These are phyloP conservation scores for Oxystoma pomonae DNA, from an alignment of 2,888 invertebrate species.

Conservation along the genomic window DNA sequence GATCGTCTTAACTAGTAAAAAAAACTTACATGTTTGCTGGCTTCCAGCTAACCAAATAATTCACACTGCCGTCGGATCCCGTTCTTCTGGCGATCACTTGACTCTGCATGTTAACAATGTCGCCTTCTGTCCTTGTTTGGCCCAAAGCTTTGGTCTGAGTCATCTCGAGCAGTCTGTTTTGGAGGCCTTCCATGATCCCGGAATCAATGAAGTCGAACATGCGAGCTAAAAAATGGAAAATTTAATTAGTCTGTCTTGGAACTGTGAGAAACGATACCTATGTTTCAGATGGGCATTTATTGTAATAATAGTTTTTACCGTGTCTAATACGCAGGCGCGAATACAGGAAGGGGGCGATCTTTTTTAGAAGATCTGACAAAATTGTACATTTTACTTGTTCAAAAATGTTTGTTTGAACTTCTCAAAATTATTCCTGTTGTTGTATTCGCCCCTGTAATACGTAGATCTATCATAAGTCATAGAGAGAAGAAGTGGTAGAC, in stretches of 20 bases:
- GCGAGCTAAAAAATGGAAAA: conserved; percentile 62
- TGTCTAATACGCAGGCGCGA: no score
- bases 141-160: conserved; percentile 58
- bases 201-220: conserved; percentile 93
- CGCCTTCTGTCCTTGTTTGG: conserved; percentile 56
- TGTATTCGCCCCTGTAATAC: no score
- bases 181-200: conserved; percentile 88
- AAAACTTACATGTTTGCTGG: conserved; percentile 82
- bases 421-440: no score
- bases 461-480: no score
- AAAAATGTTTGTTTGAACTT: no score
- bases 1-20: no score
- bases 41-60: conserved; percentile 73
- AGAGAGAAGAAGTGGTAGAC: no score
- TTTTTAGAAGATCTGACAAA: no score
- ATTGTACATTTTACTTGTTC: no score
- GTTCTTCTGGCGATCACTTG: conserved; percentile 63
- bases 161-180: conserved; percentile 68
- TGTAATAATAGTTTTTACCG: no score
- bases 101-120: conserved; percentile 69
- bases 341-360: no score
- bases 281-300: neutral
- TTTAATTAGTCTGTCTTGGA: neutral
- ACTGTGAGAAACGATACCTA: neutral
- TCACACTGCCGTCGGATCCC: conserved; percentile 60